Evolutionary conservation across 2,113 vertebrate genomes (phyloP).

Genomic region (Alligator mississippiensis): DNA sequence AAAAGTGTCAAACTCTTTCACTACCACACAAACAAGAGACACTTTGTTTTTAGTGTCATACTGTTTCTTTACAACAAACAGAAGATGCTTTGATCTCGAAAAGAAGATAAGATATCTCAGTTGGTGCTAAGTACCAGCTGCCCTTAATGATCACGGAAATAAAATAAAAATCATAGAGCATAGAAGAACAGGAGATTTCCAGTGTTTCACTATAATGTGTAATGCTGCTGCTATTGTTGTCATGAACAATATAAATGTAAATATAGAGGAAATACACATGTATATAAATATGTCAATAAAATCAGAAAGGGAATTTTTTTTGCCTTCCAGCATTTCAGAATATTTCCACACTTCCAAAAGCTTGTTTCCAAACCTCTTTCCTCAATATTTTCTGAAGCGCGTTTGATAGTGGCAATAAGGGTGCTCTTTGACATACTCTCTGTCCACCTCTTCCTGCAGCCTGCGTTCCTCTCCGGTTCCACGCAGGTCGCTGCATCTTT

Average conservation of each 20-base stretch:
- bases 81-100: constrained; percentile 23
- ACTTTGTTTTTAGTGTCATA: constrained; percentile 65
- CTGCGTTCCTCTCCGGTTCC: no score
- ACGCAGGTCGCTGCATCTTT: no score
- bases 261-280: no score
- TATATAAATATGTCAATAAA: no score
- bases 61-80: constrained; percentile 47
- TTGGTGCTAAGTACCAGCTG: constrained; percentile 9
- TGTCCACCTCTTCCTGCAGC: no score
- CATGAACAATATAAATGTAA: no score
- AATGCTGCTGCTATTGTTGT: no score
- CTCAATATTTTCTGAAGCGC: not conserved
- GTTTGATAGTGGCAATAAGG: no score
- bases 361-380: not conserved
- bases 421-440: not conserved
- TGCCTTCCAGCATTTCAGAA: no score
- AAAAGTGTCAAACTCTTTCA: constrained; percentile 44
- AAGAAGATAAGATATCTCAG: constrained; percentile 27
- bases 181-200: not conserved
- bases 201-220: not conserved
- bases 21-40: not conserved
- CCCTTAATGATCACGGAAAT: constrained; percentile 22
- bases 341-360: no score
- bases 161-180: not conserved
- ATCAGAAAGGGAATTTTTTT: no score